Evolutionary conservation across 2,113 vertebrate genomes (phyloP).

Genomic region (Lasiurus borealis): DNA sequence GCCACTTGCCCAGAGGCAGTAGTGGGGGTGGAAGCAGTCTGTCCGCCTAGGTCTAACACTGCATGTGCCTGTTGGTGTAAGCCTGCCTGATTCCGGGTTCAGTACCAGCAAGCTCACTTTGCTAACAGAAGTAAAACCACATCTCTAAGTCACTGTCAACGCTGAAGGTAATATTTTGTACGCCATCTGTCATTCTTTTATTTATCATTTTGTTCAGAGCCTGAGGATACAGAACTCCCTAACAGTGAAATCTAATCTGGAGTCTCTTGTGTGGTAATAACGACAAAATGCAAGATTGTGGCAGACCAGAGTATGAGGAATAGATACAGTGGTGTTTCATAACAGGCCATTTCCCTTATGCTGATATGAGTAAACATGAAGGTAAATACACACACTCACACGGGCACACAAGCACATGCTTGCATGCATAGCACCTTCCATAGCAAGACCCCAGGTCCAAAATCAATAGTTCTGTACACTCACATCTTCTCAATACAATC

Average conservation of each 20-base stretch:
- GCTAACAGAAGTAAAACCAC: not conserved
- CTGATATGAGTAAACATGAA: not conserved
- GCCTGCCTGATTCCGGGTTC: not conserved
- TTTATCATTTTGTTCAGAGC: slow-evolving; percentile 41
- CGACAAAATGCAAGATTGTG: slow-evolving; percentile 26
- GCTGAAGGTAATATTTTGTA: not conserved
- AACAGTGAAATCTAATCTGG: slow-evolving; percentile 26
- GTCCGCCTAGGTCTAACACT: not conserved
- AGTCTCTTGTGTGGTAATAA: slow-evolving; percentile 12
- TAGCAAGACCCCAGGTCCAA: not conserved
- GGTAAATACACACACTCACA: not conserved
- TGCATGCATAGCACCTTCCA: not conserved
- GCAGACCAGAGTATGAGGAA: not conserved
- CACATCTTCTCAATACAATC: not conserved
- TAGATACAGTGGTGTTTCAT: not conserved
- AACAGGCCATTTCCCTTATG: not conserved
- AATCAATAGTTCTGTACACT: not conserved
- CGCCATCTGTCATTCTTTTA: slow-evolving; percentile 27
- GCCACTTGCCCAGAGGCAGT: not conserved
- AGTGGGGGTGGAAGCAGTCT: not conserved
- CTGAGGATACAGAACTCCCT: slow-evolving; percentile 28
- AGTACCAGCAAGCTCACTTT: not conserved
- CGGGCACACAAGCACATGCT: not conserved
- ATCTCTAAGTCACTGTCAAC: slow-evolving; percentile 24
- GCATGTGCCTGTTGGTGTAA: not conserved